Conservation (phyloP, 2,797 vertebrate genomes). For the Limnodromus scolopaceus region DNA sequence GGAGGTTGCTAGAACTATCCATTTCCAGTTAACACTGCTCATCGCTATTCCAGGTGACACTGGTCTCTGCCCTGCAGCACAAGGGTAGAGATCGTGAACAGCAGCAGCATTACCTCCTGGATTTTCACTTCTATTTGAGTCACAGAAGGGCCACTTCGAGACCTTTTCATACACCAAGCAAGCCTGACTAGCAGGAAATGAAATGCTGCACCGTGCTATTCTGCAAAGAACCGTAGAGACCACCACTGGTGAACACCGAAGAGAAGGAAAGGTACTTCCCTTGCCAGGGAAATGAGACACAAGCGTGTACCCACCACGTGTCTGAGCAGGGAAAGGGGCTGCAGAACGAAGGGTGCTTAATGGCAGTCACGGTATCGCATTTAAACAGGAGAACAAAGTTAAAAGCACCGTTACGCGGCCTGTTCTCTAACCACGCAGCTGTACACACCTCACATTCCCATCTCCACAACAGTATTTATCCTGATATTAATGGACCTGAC, state of each 20-base stretch:
- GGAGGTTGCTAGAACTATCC: background rate
- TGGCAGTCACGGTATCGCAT: accelerated
- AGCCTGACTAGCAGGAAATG: background rate
- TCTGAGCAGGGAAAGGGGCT: background rate
- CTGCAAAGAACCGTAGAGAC: background rate
- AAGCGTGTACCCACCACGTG: accelerated
- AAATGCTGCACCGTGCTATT: background rate
- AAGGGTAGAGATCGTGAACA: background rate
- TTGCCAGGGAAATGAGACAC: background rate
- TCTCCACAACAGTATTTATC: background rate
- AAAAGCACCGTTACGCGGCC: background rate
- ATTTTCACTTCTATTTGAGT: background rate
- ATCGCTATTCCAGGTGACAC: background rate
- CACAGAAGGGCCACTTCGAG: background rate
- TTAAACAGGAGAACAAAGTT: background rate
- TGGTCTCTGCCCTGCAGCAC: background rate
- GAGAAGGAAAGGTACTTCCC: background rate
- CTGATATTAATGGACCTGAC: background rate
- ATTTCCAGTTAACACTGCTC: background rate
- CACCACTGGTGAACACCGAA: background rate
- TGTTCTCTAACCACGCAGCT: background rate
- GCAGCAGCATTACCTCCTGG: background rate
- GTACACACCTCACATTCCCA: background rate
- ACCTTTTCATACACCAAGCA: background rate
- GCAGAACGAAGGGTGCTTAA: background rate